A percentile compares a stretch with the other conserved stretches of the same genome.
Evolutionary conservation across 2,888 invertebrate genomes (phyloP).

Genomic region (Argynnis bischoffii): DNA sequence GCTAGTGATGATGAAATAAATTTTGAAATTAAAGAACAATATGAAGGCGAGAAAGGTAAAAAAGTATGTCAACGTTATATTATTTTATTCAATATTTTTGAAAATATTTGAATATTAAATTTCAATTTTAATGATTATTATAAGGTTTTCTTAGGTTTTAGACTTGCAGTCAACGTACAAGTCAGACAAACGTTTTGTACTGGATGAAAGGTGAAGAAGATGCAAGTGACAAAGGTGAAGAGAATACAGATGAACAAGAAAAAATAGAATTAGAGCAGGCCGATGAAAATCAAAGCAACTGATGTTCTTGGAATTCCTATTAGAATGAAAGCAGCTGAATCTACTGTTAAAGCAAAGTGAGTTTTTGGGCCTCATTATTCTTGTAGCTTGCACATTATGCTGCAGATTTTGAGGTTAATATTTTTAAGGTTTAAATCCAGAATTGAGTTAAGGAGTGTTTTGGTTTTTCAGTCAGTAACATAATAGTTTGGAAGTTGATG

Average conservation of each 20-base stretch:
- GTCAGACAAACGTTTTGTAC: slow-evolving; percentile 88
- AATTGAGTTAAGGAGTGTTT: too few relatives aligned
- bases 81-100: slow-evolving; percentile 3
- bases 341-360: slow-evolving; percentile 58
- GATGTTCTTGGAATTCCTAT: slow-evolving; percentile 79
- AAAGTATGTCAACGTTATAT: slow-evolving; percentile 65
- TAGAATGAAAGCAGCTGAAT: slow-evolving; percentile 49
- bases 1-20: slow-evolving; percentile 79
- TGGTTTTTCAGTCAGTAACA: too few relatives aligned
- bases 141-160: slow-evolving; percentile 79
- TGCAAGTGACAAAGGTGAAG: slow-evolving; percentile 52
- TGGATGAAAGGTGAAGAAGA: slow-evolving; percentile 85
- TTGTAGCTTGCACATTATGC: slow-evolving; percentile 2
- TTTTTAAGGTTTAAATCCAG: not conserved
- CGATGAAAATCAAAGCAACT: slow-evolving; percentile 79
- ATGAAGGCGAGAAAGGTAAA: slow-evolving; percentile 85
- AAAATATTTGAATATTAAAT: slow-evolving; percentile 12
- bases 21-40: slow-evolving; percentile 85
- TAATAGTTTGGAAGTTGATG: too few relatives aligned
- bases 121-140: slow-evolving; percentile 22
- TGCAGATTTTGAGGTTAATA: not conserved
- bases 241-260: slow-evolving; percentile 65
- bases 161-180: slow-evolving; percentile 88
- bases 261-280: slow-evolving; percentile 62
- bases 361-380: slow-evolving; percentile 33